Base-by-base conservation (phyloP, 2,113 vertebrate genomes). In the Triplophysa dalaica region DNA sequence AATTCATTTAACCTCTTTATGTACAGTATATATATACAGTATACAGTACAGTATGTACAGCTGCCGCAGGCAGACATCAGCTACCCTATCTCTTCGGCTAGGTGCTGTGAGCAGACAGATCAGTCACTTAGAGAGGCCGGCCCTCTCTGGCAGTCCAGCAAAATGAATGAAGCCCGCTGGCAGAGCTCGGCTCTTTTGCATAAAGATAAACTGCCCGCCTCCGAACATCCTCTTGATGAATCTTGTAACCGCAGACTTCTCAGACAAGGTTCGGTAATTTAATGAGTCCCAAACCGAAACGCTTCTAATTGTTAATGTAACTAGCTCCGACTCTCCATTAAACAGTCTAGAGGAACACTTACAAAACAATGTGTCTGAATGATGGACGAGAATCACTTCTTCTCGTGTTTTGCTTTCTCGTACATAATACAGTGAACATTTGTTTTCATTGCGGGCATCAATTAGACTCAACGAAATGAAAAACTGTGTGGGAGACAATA, bases 231-330 rank as follows among this genome's bases (percentile, higher is more conserved):
- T 0, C 24, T 8, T 91, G 91, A 93, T 92, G 90, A 88, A 93
- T 93, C 87, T 22, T 78, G 86, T 87, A 88, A 81, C 82, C 80
- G 75, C 67, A 84, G 83, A 89, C 85, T 76, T 87, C 81, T 81
- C 81, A 85, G 89, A 87, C 88, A 84, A 87, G 52, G 41, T 82
- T 85, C 85, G 79, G 81, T 91, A 90, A 90, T 91, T 91, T 87
- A 87, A 91, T 93, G 90, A 89, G 92, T 92, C 88, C 87, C 82
- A 88, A 91, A 89, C 89, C 88, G 88, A 88, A 52, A 87, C 85
- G 78, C 85, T 82, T 85, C 88, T 91, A 92, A 92, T 90, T 90
- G 90, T 86, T 87, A 89, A 88, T 87, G 89, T 88, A 92, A 90
- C 88, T 74, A 79, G 75, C 76, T 83, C 82, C 81, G 89, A 90